These are phyloP conservation scores for Molothrus ater DNA, from an alignment of 2,797 vertebrate genomes.

Conservation along the genomic window DNA sequence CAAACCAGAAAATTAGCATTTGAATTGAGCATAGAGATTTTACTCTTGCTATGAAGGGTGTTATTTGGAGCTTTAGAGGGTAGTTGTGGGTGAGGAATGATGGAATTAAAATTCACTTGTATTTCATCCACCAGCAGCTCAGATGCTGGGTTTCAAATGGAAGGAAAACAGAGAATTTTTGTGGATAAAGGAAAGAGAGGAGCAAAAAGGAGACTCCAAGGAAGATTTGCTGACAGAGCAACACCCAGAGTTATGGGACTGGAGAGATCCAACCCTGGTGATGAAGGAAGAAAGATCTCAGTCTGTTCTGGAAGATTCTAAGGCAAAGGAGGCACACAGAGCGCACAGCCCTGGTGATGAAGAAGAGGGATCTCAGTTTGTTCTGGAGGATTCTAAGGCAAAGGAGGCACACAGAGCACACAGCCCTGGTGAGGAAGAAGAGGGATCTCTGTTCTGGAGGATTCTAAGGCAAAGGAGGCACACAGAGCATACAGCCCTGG, in stretches of 20 bases:
- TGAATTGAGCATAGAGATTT: neutral
- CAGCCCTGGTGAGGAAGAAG: neutral
- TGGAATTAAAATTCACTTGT: neutral
- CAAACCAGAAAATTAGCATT: neutral
- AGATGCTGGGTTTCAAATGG: rapidly evolving
- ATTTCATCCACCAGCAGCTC: neutral
- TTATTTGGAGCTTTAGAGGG: neutral
- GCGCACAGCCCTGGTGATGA: neutral
- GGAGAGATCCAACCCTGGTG: too few relatives aligned
- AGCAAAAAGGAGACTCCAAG: neutral
- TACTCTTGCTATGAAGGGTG: neutral
- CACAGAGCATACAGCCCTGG: too few relatives aligned
- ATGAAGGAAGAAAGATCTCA: neutral
- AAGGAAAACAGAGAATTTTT: neutral
- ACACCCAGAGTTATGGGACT: neutral
- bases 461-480: neutral
- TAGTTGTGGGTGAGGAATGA: neutral
- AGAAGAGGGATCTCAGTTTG: neutral
- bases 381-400: rapidly evolving
- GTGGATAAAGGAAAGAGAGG: neutral
- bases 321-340: too few relatives aligned
- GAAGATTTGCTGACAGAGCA: neutral
- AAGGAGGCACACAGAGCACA: too few relatives aligned
- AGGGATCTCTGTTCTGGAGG: neutral
- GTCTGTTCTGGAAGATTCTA: rapidly evolving